Conservation (phyloP, 2,113 vertebrate species). For the Lycaon pictus region DNA sequence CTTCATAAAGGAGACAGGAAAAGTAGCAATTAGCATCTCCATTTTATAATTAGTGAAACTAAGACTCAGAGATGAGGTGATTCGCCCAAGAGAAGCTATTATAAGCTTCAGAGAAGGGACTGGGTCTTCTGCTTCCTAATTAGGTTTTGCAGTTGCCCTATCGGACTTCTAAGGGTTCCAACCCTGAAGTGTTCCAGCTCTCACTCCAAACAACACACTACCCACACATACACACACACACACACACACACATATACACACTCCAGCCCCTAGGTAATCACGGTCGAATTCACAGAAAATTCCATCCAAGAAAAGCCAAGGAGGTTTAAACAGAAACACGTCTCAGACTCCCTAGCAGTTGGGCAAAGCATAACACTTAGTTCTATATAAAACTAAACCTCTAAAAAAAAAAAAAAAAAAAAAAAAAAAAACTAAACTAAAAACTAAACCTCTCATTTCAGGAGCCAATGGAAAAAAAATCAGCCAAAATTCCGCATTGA, state of each 20-base stretch:
- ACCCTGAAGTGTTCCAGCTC: not conserved
- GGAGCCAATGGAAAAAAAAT: not conserved
- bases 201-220: not conserved
- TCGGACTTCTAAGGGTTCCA: not conserved
- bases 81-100: not conserved
- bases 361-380: not conserved
- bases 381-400: constrained; percentile 49
- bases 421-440: not conserved
- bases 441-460: constrained; percentile 54
- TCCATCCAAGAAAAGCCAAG: constrained; percentile 1
- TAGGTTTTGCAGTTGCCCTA: not conserved
- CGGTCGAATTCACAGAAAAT: constrained; percentile 19
- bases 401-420: not conserved
- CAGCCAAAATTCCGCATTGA: constrained; percentile 47
- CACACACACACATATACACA: not conserved
- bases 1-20: constrained; percentile 2
- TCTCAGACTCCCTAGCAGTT: not conserved
- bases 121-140: not conserved
- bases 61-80: not conserved
- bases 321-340: not conserved
- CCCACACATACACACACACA: not conserved
- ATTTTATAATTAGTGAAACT: not conserved
- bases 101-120: not conserved
- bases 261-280: not conserved
- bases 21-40: not conserved